Conservation (phyloP, 2,888 invertebrate genomes). For the Fabriciana adippe region DNA sequence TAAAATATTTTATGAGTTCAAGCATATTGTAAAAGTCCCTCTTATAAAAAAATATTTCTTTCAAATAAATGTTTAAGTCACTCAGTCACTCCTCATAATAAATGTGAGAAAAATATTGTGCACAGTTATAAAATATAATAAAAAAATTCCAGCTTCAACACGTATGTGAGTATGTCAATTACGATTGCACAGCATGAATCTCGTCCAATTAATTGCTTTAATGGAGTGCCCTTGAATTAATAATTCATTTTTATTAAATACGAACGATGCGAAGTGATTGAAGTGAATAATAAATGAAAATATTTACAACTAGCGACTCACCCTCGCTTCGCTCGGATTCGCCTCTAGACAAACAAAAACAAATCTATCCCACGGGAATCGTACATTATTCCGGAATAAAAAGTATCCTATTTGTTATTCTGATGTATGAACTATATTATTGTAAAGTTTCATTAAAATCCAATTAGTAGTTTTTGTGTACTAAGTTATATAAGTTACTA, state of each 20-base stretch:
- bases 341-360: too few species aligned
- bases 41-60: neutral
- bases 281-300: neutral
- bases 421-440: too few species aligned
- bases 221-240: constrained; percentile 31
- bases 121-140: constrained; percentile 3
- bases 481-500: too few species aligned
- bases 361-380: too few species aligned
- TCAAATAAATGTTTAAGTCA: too few species aligned
- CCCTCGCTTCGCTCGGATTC: too few species aligned
- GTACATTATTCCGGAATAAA: too few species aligned
- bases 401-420: too few species aligned
- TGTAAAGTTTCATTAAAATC: too few species aligned
- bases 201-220: constrained; percentile 31
- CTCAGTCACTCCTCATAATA: neutral
- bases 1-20: neutral
- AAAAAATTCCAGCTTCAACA: constrained; percentile 6
- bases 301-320: too few species aligned
- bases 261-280: constrained; percentile 5
- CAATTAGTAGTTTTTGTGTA: too few species aligned
- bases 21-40: neutral
- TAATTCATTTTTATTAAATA: constrained; percentile 25
- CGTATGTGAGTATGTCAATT: constrained; percentile 17
- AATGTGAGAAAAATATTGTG: constrained; percentile 6
- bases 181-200: constrained; percentile 23